These are phyloP conservation scores for Meloidogyne hapla DNA, from an alignment of 1,140 invertebrate species.

Conservation along the genomic window DNA sequence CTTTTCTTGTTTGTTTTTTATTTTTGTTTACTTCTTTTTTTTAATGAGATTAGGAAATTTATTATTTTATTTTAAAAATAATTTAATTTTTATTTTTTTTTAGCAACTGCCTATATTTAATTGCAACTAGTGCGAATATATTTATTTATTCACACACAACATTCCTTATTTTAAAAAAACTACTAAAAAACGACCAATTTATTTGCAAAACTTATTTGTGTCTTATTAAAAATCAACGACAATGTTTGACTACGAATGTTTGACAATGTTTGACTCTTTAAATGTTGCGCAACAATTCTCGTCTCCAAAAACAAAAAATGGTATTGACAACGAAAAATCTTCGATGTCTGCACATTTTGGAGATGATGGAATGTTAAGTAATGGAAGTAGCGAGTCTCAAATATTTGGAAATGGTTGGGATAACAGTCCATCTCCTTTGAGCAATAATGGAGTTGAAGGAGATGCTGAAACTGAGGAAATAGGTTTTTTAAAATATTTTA, in stretches of 20 bases:
- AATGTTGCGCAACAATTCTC: conserved; percentile 33
- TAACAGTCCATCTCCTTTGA: conserved; percentile 1
- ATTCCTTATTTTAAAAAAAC: background rate
- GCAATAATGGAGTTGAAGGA: background rate
- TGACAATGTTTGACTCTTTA: too few relatives aligned
- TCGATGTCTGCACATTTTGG: background rate
- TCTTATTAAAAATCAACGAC: conserved; percentile 2
- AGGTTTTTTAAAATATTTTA: background rate
- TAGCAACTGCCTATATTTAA: background rate
- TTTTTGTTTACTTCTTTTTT: background rate
- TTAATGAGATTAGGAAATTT: background rate
- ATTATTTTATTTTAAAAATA: background rate
- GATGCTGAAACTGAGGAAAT: background rate
- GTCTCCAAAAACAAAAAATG: conserved; percentile 3
- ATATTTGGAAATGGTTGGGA: conserved; percentile 8
- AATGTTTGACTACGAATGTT: conserved; percentile 37
- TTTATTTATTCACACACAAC: background rate
- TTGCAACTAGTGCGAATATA: background rate
- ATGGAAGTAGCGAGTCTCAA: background rate
- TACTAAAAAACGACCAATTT: background rate
- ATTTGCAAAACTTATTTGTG: background rate
- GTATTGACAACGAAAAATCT: background rate
- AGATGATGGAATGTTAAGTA: background rate
- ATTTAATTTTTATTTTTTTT: background rate
- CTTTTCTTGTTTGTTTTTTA: too few relatives aligned